Evolutionary conservation across 2,888 invertebrate species (phyloP).

Genomic region (Serrognathus titanus): DNA sequence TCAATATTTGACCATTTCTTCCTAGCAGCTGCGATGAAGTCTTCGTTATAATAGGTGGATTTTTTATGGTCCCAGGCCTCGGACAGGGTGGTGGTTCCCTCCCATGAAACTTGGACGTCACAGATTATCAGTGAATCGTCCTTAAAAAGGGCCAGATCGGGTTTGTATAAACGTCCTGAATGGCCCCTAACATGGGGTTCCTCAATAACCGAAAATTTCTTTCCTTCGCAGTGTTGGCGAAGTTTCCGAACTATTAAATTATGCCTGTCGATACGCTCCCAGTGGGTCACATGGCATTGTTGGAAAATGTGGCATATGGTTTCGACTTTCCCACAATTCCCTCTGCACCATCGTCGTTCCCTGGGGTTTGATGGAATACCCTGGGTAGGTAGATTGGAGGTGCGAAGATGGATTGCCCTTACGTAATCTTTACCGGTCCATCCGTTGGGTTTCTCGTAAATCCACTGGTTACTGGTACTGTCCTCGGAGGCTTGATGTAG

Average conservation of each 20-base stretch:
- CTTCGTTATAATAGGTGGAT: constrained; percentile 8
- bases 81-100: constrained; percentile 7
- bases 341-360: constrained; percentile 12
- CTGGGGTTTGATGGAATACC: constrained; percentile 17
- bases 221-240: constrained; percentile 9
- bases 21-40: neutral
- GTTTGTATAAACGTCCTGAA: too few relatives aligned
- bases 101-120: constrained; percentile 23
- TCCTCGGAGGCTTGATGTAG: constrained; percentile 18
- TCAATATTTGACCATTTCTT: constrained; percentile 4
- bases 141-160: too few relatives aligned
- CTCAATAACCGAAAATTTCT: constrained; percentile 17
- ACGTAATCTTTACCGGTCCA: constrained; percentile 25
- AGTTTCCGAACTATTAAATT: constrained; percentile 24
- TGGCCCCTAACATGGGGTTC: constrained; percentile 25
- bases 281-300: constrained; percentile 15
- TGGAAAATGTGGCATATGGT: constrained; percentile 22
- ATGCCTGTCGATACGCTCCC: constrained; percentile 19
- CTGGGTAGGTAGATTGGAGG: constrained; percentile 16
- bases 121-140: too few relatives aligned
- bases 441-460: constrained; percentile 13
- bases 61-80: constrained; percentile 14
- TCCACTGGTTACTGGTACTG: constrained; percentile 22
- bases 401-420: constrained; percentile 18
- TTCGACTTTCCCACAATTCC: constrained; percentile 13